Conservation (phyloP, 2,113 vertebrate genomes). For the Anser cygnoides region DNA sequence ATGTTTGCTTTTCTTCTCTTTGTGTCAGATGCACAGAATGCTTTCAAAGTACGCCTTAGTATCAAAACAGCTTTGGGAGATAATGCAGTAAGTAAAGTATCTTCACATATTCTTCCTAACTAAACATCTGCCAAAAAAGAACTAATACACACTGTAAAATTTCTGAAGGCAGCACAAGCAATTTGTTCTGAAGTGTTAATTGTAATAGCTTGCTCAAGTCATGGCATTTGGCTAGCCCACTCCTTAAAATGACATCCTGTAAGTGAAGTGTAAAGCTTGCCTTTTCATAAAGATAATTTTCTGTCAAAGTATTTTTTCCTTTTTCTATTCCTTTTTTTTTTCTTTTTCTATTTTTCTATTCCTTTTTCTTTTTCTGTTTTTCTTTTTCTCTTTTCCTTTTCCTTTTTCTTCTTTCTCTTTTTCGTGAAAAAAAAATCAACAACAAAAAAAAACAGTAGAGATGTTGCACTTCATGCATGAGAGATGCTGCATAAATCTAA, state of each 20-base stretch:
- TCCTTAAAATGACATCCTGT: not conserved
- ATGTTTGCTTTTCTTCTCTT: conserved; percentile 50
- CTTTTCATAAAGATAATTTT: not conserved
- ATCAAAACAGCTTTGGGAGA: conserved; percentile 88
- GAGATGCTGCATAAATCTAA: not conserved
- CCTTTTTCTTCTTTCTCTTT: not conserved
- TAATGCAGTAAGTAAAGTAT: conserved; percentile 84
- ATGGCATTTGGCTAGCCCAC: not conserved
- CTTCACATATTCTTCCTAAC: not conserved
- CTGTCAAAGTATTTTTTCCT: not conserved
- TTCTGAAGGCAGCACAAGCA: not conserved
- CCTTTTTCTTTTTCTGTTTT: too few relatives aligned
- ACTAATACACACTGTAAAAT: not conserved
- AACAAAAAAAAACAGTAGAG: not conserved
- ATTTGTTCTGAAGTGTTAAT: conserved; percentile 2
- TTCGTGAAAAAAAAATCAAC: not conserved
- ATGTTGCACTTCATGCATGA: not conserved
- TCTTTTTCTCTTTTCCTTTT: not conserved
- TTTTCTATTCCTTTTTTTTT: not conserved
- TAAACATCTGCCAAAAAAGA: not conserved
- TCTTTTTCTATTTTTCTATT: not conserved
- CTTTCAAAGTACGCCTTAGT: conserved; percentile 92
- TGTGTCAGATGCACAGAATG: conserved; percentile 79
- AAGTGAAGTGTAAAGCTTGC: not conserved
- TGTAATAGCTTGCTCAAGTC: not conserved